Evolutionary conservation across 2,113 vertebrate species (phyloP).

Genomic region (Aptenodytes patagonicus): DNA sequence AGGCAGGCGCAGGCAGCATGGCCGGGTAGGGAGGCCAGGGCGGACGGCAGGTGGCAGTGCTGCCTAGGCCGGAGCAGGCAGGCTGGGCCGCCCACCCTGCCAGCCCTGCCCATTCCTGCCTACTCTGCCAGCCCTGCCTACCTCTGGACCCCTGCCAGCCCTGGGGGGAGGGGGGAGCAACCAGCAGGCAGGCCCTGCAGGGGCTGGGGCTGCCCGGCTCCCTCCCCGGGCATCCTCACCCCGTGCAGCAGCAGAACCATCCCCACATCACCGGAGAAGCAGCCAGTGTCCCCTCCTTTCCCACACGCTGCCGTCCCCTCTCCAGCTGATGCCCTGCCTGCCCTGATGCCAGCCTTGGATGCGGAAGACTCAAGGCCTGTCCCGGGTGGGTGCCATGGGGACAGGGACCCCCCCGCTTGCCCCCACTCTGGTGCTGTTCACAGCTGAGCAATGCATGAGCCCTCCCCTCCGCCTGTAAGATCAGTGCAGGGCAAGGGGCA

Average conservation of each 20-base stretch:
- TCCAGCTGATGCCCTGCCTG: not conserved
- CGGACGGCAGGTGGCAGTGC: constrained; percentile 27
- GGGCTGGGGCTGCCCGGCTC: not conserved
- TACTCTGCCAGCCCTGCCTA: not conserved
- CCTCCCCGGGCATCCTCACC: no score
- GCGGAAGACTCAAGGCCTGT: not conserved
- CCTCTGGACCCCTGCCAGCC: not conserved
- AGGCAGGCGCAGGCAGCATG: not conserved
- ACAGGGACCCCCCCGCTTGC: not conserved
- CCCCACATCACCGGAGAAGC: not conserved
- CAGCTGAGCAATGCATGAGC: not conserved
- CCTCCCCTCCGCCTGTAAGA: not conserved
- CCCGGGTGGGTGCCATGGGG: not conserved
- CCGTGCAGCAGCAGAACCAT: not conserved
- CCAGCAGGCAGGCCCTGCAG: not conserved
- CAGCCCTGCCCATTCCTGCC: not conserved
- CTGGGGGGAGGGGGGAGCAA: not conserved
- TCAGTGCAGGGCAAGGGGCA: not conserved
- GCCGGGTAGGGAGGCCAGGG: not conserved
- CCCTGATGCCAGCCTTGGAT: not conserved
- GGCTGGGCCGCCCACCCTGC: not conserved
- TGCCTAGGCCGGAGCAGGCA: not conserved
- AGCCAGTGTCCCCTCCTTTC: no score
- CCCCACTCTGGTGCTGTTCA: accelerated
- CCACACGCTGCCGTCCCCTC: not conserved